A percentile compares a stretch with the other conserved stretches of the same genome.
These are phyloP conservation scores for Drosophila quadrilineata DNA, from an alignment of 1,140 invertebrate species.

Conservation along the genomic window DNA sequence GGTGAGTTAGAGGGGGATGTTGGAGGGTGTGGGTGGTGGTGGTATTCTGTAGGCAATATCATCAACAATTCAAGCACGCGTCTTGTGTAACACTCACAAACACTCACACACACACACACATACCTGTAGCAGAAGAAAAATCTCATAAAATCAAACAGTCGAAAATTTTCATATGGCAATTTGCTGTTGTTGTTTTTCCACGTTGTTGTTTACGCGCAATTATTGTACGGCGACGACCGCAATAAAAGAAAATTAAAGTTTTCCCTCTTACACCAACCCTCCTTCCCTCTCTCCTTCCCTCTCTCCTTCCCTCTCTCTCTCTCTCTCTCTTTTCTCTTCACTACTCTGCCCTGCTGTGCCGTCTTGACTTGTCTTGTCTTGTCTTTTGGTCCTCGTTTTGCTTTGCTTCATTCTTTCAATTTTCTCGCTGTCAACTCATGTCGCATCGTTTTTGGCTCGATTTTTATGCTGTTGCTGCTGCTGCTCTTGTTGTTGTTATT, in stretches of 20 bases:
- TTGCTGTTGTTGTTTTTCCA: slow-evolving; percentile 1
- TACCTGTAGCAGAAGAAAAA: slow-evolving; percentile 31
- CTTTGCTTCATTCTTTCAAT: slow-evolving; percentile 23
- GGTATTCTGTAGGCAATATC: too few relatives aligned
- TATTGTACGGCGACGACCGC: slow-evolving; percentile 69
- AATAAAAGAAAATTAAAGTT: slow-evolving; percentile 77
- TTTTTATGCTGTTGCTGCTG: background rate
- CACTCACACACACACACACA: slow-evolving; percentile 30
- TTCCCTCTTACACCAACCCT: slow-evolving; percentile 11
- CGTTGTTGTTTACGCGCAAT: slow-evolving; percentile 61
- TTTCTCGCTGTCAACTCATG: slow-evolving; percentile 38
- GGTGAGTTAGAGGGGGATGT: too few relatives aligned
- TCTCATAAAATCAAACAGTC: slow-evolving; percentile 40
- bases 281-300: background rate
- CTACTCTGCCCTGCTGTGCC: background rate
- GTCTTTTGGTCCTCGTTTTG: background rate
- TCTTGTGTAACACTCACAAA: slow-evolving; percentile 30
- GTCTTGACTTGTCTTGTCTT: slow-evolving; percentile 1
- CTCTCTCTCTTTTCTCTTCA: background rate
- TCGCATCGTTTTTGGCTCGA: slow-evolving; percentile 45
- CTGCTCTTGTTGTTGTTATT: too few relatives aligned
- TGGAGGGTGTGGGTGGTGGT: background rate
- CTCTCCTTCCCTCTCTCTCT: background rate
- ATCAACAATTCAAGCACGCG: slow-evolving; percentile 67
- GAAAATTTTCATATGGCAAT: slow-evolving; percentile 5